Conservation (phyloP, 2,113 vertebrate species). For the Caracal caracal region DNA sequence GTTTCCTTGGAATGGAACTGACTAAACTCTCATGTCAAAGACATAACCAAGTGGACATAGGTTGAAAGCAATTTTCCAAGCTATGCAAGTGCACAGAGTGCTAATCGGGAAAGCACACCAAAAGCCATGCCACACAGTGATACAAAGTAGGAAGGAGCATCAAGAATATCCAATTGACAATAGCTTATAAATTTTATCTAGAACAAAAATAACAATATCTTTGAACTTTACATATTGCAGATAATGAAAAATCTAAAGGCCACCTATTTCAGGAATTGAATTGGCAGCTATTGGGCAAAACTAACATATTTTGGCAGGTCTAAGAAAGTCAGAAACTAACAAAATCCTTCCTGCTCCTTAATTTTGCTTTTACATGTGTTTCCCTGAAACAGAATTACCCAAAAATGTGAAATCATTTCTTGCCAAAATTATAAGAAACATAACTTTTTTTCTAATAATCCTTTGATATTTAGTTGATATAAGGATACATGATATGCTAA, state of each 20-base stretch:
- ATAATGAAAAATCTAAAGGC: background rate
- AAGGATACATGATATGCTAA: background rate
- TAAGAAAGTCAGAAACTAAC: background rate
- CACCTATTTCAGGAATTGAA: background rate
- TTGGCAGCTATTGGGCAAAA: background rate
- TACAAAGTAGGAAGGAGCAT: background rate
- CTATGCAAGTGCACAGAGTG: background rate
- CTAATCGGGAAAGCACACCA: background rate
- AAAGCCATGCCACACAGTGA: background rate
- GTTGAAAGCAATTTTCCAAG: conserved; percentile 21
- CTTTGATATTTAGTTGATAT: background rate
- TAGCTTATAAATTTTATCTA: background rate
- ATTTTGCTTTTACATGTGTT: background rate
- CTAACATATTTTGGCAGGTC: background rate
- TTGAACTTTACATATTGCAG: background rate
- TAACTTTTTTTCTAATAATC: background rate
- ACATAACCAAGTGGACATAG: background rate
- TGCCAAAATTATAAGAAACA: background rate
- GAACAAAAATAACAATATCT: background rate
- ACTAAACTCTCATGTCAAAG: background rate
- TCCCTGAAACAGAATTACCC: background rate
- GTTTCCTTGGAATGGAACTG: background rate
- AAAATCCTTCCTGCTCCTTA: background rate
- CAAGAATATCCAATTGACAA: background rate
- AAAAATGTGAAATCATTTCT: conserved; percentile 12